Evolutionary conservation across 2,113 vertebrate genomes (phyloP).

Genomic region (Notechis scutatus): DNA sequence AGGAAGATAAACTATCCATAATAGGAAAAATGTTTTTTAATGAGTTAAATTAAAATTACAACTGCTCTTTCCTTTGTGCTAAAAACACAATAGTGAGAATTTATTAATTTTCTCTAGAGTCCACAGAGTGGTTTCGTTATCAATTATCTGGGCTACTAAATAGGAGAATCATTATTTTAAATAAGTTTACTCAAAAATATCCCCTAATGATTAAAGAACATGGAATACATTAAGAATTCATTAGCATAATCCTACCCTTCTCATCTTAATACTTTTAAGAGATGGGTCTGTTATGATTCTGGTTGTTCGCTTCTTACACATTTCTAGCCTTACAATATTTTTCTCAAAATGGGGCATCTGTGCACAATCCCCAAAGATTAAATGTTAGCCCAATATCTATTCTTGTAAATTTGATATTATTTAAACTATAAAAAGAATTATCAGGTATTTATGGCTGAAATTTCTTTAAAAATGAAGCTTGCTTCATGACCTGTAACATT

Average conservation of each 20-base stretch:
- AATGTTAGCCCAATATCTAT: background rate
- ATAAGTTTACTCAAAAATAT: background rate
- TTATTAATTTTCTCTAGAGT: background rate
- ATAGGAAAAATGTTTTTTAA: background rate
- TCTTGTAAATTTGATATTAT: background rate
- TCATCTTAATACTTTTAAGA: background rate
- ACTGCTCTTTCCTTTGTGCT: background rate
- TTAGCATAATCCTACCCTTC: background rate
- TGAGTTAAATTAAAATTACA: background rate
- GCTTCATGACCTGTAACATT: background rate
- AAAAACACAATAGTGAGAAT: background rate
- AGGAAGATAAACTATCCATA: background rate
- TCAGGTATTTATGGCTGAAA: background rate
- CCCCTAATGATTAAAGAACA: background rate
- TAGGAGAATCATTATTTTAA: background rate
- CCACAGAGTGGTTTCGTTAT: background rate
- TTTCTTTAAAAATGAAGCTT: background rate
- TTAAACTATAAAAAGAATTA: background rate
- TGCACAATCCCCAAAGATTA: background rate
- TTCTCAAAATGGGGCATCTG: background rate
- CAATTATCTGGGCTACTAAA: background rate
- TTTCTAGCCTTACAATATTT: background rate
- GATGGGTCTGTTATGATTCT: background rate
- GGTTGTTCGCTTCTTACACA: background rate
- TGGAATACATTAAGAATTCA: background rate